Evolutionary conservation across 2,113 vertebrate genomes (phyloP).

Genomic region (Artemisiospiza belli): DNA sequence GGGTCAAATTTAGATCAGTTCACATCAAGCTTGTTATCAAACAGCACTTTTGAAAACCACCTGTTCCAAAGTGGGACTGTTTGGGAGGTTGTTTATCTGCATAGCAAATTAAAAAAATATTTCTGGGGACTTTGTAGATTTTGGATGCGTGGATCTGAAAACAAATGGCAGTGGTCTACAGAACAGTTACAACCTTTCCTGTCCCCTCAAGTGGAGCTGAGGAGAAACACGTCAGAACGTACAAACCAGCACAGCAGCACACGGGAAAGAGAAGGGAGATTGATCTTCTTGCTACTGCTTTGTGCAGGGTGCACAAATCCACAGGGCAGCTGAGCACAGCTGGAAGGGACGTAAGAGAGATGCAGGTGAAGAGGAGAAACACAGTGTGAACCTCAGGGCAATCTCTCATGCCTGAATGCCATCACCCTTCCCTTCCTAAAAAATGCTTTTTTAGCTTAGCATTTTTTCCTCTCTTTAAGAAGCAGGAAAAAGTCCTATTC

Average conservation of each 20-base stretch:
- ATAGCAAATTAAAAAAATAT: not conserved
- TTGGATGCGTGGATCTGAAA: not conserved
- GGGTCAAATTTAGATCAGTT: not conserved
- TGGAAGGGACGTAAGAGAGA: not conserved
- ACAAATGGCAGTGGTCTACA: not conserved
- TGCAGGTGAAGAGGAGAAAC: not conserved
- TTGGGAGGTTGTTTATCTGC: not conserved
- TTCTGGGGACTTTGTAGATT: not conserved
- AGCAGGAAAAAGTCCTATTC: not conserved
- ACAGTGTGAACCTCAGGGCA: not conserved
- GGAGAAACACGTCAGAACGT: fast-evolving
- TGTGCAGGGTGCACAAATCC: not conserved
- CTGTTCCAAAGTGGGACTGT: not conserved
- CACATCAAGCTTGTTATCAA: not conserved
- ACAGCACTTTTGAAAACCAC: not conserved
- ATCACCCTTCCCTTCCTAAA: not conserved
- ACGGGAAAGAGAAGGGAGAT: not conserved
- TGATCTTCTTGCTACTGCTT: not conserved
- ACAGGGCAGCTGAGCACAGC: not conserved
- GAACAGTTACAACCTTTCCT: not conserved
- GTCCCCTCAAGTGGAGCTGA: not conserved
- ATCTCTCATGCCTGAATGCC: not conserved
- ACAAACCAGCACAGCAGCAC: not conserved
- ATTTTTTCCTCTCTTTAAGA: not conserved
- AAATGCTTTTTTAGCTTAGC: not conserved